Evolutionary conservation across 2,888 invertebrate genomes (phyloP).

Genomic region (Dicranocentrus wangi): DNA sequence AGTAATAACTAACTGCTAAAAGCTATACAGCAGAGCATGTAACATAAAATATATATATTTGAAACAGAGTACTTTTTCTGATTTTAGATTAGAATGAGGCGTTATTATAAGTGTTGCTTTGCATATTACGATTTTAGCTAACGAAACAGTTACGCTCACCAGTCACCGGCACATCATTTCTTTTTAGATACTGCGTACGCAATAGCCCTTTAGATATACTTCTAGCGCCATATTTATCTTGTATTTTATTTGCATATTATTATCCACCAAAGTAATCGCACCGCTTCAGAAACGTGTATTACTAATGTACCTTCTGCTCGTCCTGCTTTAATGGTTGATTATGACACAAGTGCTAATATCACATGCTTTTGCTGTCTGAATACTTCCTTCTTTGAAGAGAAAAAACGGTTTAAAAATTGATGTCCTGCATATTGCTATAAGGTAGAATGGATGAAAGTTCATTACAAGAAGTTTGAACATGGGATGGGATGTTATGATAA

Average conservation of each 20-base stretch:
- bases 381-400: not conserved
- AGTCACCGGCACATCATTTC: too few species aligned
- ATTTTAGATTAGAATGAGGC: not conserved
- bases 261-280: not conserved
- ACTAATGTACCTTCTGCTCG: slow-evolving; percentile 1
- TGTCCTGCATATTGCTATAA: slow-evolving; percentile 13
- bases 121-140: too few species aligned
- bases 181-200: too few species aligned
- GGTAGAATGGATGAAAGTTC: slow-evolving; percentile 25
- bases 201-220: too few species aligned
- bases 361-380: slow-evolving; percentile 1
- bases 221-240: not conserved
- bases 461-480: slow-evolving; percentile 22
- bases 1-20: slow-evolving; percentile 42
- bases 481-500: slow-evolving; percentile 28
- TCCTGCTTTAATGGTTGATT: slow-evolving; percentile 39
- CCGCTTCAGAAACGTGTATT: too few species aligned
- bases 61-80: slow-evolving; percentile 9
- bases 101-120: not conserved
- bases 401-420: slow-evolving; percentile 13
- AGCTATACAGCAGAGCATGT: slow-evolving; percentile 12
- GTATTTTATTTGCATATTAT: slow-evolving; percentile 37
- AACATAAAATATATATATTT: not conserved
- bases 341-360: slow-evolving; percentile 56
- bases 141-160: too few species aligned